phyloP scores from a whole-genome alignment of 2,113 vertebrate species.

The Plecturocebus donacophilus region DNA sequence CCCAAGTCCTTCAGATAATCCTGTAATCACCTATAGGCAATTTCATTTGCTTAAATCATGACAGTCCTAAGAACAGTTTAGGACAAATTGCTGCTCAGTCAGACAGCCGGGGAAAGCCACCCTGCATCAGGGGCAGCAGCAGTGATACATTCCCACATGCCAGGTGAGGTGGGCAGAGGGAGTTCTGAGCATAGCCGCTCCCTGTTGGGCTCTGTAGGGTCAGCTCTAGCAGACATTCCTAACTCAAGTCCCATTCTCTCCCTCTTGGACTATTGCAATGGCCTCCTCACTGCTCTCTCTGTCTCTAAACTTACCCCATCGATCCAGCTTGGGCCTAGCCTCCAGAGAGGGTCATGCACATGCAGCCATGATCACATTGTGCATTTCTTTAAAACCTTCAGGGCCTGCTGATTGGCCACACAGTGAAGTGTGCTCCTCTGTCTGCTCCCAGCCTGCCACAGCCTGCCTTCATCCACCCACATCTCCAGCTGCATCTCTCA shows the following conservation, averaged over 20 bases:
- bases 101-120: conserved; percentile 79
- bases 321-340: not conserved
- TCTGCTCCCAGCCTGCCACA: not conserved
- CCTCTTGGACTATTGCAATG: not conserved
- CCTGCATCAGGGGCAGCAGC: conserved; percentile 73
- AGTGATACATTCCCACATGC: conserved; percentile 30
- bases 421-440: not conserved
- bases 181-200: not conserved
- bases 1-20: conserved; percentile 64
- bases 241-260: not conserved
- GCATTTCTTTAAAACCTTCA: not conserved
- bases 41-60: conserved; percentile 79
- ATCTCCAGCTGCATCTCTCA: not conserved
- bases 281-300: not conserved
- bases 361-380: not conserved
- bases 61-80: conserved; percentile 78
- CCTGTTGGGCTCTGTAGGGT: not conserved
- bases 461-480: not conserved
- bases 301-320: not conserved
- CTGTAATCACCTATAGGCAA: conserved; percentile 72
- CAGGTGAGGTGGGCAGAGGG: not conserved
- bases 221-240: not conserved
- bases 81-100: conserved; percentile 70
- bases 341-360: not conserved
- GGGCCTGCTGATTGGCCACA: not conserved